A percentile compares a stretch with the other conserved stretches of the same genome.
These are phyloP conservation scores for Natator depressus DNA, from an alignment of 2,113 vertebrate species.

Conservation along the genomic window DNA sequence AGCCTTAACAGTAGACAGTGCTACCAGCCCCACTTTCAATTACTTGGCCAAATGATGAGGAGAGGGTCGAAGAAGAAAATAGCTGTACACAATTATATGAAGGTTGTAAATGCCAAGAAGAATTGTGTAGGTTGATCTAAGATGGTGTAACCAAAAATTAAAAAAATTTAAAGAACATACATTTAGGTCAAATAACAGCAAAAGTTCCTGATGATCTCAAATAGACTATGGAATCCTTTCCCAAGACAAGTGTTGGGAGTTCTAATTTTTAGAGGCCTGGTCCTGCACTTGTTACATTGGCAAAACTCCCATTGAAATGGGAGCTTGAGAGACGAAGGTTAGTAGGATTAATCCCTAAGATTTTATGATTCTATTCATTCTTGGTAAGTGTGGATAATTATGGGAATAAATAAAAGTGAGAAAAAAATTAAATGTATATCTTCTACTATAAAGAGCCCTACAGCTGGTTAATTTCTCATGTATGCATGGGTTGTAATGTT, in stretches of 20 bases:
- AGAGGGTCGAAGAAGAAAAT: not conserved
- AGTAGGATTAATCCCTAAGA: not conserved
- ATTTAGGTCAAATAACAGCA: not conserved
- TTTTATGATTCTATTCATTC: not conserved
- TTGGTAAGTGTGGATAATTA: not conserved
- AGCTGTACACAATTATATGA: not conserved
- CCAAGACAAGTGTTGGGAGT: not conserved
- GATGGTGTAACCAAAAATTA: not conserved
- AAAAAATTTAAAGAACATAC: no score
- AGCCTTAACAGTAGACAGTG: not conserved
- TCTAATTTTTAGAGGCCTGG: not conserved
- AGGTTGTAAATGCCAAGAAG: not conserved
- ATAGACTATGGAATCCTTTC: not conserved
- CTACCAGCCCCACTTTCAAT: not conserved
- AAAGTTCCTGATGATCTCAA: not conserved
- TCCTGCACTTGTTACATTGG: not conserved
- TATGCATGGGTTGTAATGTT: not conserved
- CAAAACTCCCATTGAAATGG: not conserved
- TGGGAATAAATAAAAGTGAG: not conserved
- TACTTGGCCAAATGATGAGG: not conserved
- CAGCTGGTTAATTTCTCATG: not conserved
- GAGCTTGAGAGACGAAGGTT: not conserved
- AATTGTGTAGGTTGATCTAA: not conserved
- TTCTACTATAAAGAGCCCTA: not conserved
- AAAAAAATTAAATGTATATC: not conserved